Evolutionary conservation across 2,888 invertebrate genomes (phyloP).

Genomic region (Antheraea yamamai): DNA sequence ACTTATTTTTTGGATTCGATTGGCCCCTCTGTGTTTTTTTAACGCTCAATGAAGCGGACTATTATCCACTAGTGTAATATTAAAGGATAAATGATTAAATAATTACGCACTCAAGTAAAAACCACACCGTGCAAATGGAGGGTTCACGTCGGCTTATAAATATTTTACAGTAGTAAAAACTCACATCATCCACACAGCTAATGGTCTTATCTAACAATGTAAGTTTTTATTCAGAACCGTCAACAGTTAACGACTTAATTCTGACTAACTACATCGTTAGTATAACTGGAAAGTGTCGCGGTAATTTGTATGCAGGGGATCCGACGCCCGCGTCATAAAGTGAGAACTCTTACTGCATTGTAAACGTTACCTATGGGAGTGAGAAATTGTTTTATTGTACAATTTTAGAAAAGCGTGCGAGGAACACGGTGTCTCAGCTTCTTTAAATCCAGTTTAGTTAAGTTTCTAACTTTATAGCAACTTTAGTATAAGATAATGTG

Average conservation of each 20-base stretch:
- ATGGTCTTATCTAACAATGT: constrained; percentile 23
- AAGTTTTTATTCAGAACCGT: constrained; percentile 34
- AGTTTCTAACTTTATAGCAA: constrained; percentile 7
- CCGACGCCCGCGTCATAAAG: constrained; percentile 60
- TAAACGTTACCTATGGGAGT: constrained; percentile 48
- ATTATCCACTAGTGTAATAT: too few species aligned
- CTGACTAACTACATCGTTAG: constrained; percentile 16
- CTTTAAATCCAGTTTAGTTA: constrained; percentile 30
- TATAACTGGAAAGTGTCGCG: constrained; percentile 54
- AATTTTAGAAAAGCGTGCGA: constrained; percentile 39
- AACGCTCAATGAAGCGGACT: too few species aligned
- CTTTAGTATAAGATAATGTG: background rate
- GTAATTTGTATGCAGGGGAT: constrained; percentile 69
- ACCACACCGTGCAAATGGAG: background rate
- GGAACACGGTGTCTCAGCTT: constrained; percentile 24
- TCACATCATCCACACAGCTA: constrained; percentile 20
- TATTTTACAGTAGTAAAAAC: constrained; percentile 14
- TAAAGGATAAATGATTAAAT: too few species aligned
- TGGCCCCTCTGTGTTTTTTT: too few species aligned
- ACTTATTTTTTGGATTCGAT: too few species aligned
- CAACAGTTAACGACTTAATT: constrained; percentile 28
- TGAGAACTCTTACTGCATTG: constrained; percentile 62
- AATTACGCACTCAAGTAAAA: background rate
- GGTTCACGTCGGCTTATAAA: constrained; percentile 15
- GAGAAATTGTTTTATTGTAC: constrained; percentile 56